Conservation (phyloP, 2,888 invertebrate genomes). For the Nomada ferruginata region DNA sequence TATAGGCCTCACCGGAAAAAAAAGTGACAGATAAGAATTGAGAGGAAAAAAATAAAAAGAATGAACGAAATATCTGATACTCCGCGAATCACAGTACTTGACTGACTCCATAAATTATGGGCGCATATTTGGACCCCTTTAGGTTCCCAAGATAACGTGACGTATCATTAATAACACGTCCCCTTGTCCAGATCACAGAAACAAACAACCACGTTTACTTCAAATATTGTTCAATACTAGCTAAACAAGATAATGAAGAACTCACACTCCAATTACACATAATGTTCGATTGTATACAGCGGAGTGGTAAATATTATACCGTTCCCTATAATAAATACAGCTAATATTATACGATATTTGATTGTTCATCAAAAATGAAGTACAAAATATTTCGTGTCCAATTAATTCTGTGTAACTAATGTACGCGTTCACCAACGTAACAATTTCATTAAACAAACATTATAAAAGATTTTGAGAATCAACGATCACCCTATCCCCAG, state of each 20-base stretch:
- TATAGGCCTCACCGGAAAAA: background rate
- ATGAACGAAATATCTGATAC: background rate
- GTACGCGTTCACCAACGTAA: no score
- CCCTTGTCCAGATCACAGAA: background rate
- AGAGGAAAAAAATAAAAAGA: background rate
- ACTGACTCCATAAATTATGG: background rate
- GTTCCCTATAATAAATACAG: no score
- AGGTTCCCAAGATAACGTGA: background rate
- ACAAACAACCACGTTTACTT: background rate
- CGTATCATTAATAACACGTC: background rate
- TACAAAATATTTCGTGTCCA: no score
- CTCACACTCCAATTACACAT: background rate
- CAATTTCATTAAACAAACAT: no score
- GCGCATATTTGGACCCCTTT: conserved; percentile 5
- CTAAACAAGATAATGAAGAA: background rate
- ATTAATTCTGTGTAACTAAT: no score
- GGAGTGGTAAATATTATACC: no score
- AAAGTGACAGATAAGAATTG: background rate
- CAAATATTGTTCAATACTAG: no score
- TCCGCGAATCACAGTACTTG: background rate
- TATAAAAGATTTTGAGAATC: no score
- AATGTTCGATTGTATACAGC: no score
- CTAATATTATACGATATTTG: no score
- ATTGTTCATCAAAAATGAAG: no score
- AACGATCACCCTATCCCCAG: no score